phyloP scores from a whole-genome alignment of 2,888 invertebrate species.

The Nomada flava region DNA sequence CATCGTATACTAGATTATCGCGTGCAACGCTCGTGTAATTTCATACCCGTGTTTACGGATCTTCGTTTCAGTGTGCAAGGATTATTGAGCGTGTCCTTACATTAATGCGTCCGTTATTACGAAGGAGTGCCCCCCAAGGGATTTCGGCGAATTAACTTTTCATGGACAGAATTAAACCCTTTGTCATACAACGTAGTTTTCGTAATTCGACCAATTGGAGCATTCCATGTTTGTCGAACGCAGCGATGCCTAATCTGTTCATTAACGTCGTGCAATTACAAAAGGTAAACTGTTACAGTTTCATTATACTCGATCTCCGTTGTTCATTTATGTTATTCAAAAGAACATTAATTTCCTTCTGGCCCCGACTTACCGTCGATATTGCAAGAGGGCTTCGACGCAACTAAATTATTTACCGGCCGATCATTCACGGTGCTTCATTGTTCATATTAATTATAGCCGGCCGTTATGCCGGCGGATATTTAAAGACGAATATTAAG shows the following conservation, averaged over 20 bases:
- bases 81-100: conserved; percentile 2
- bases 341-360: conserved; percentile 1
- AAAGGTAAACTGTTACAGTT: neutral
- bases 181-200: neutral
- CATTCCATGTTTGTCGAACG: neutral
- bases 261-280: neutral
- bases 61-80: neutral
- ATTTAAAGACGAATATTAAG: conserved; percentile 2
- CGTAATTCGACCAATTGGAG: neutral
- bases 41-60: neutral
- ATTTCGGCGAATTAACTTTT: neutral
- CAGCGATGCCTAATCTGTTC: neutral
- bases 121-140: neutral
- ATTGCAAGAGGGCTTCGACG: neutral
- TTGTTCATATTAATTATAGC: conserved; percentile 64
- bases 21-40: neutral
- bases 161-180: neutral
- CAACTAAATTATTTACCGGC: conserved; percentile 58
- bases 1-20: neutral
- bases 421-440: conserved; percentile 43
- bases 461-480: conserved; percentile 41
- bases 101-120: conserved; percentile 6
- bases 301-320: conserved; percentile 1
- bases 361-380: neutral
- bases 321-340: neutral